Evolutionary conservation across 2,888 invertebrate genomes (phyloP), one percentile per base, ranked within the genome.

Genomic region (Tenodera sinensis): DNA sequence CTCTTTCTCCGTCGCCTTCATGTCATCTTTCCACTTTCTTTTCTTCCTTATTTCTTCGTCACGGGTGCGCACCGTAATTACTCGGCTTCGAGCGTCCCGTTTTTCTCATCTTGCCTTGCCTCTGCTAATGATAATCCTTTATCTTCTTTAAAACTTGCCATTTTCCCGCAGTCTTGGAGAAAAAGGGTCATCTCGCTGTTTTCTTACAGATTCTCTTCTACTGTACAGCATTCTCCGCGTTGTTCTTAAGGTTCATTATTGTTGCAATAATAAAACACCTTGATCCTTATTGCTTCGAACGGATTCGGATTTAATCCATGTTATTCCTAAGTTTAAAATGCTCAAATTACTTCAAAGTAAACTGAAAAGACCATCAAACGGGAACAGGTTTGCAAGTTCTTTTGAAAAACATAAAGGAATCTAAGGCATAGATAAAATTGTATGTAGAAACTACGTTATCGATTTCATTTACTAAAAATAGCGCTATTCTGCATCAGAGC

Each of bases 121-220:
- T 85, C 27, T 47, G 27, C 47, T 85, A 28, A 54, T 85, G 47
- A 85, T 83, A 88, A 88, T 83, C n/a, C 83, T 88, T 88, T 88
- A 47, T 88, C 88, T 83, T 88, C 88, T 83, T 88, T 83, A 34
- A 88, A 88, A 88, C 34, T 82, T 42, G 83, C 83, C 88, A 88
- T 47, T 88, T 88, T 71, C 54, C 25, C 42, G 42, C 42, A 42
- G 42, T 42, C 42, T 42, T 42, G 42, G 54, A 71, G 54, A 20
- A 71, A 71, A 71, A 71, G 42, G 54, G 15, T 71, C 54, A 71
- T 25, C 25, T 71, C 25, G 6, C 54, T 20, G 25, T 25, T 71
- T 25, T 71, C 54, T 71, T 25, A 25, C 54, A 14, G 3, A 25
- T 25, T 25, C 15, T 25, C 3, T 15, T 20, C 20, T 20, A 71